These are phyloP conservation scores for Nemotelus pantherinus DNA, from an alignment of 2,888 invertebrate genomes.

Conservation along the genomic window DNA sequence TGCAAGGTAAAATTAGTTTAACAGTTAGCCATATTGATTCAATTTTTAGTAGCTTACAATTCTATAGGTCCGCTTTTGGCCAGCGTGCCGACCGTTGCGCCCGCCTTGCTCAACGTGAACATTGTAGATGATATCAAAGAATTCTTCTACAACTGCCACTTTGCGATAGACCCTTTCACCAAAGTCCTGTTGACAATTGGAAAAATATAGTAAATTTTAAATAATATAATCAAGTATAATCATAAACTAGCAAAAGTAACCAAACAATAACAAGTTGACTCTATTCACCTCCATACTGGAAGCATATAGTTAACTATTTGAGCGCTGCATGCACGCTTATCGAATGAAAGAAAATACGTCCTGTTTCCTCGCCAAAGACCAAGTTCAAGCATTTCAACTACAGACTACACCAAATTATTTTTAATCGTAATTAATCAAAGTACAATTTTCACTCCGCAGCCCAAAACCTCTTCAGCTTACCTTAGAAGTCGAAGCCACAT, in stretches of 20 bases:
- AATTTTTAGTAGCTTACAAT: constrained; percentile 73
- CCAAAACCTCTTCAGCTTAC: constrained; percentile 48
- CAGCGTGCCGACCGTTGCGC: constrained; percentile 93
- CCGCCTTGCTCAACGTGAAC: constrained; percentile 95
- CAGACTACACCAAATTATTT: background rate
- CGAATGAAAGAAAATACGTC: too few species aligned
- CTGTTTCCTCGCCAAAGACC: too few species aligned
- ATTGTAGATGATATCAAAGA: constrained; percentile 95
- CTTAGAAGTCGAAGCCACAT: constrained; percentile 62
- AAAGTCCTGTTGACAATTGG: constrained; percentile 70
- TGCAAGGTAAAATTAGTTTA: constrained; percentile 66
- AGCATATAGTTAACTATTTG: background rate
- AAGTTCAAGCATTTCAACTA: too few species aligned
- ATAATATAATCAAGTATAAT: background rate
- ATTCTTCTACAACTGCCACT: constrained; percentile 96
- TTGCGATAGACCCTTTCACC: constrained; percentile 85
- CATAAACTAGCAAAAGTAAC: background rate
- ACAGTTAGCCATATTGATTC: background rate
- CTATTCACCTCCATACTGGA: background rate
- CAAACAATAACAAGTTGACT: background rate
- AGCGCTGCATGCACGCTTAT: too few species aligned
- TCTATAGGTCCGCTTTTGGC: constrained; percentile 94
- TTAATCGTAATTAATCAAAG: background rate
- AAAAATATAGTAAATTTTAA: constrained; percentile 58
- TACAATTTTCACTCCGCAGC: background rate